Base-by-base conservation (phyloP, 92 coral and sea anemone genomes). In the Plumapathes pennacea region DNA sequence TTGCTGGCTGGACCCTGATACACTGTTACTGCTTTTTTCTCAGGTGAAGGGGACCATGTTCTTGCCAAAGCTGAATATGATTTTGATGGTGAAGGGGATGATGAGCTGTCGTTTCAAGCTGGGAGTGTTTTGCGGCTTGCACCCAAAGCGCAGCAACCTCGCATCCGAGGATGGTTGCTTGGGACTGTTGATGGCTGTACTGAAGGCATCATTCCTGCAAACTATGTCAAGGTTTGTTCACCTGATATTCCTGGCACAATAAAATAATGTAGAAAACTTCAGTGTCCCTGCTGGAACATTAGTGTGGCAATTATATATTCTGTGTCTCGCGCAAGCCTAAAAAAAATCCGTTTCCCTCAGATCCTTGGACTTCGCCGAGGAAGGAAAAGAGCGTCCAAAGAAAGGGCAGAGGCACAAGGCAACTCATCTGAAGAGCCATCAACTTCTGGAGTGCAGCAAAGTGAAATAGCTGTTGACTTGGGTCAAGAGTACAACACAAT, bases 41-140 rank as follows among this genome's bases (percentile, higher is more conserved):
- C 21, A 92, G 98, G 98, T 25, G 91, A 82, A 34, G 96, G 96
- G 13, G 96, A 92, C 51, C 96, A 92, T 63, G 98, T 92, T 3
- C 20, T 92, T 34, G 98, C 86, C 26, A 77, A 83, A 64, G 98
- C 90, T 47, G 88, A 88, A 67, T 92, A 57, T 63, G 89, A 88
- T 63, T 92, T 92, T 88, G 89, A 74, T 18, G 96, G 81, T 5
- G 92, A 92, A 32, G 70, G 81, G 13, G 98, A 92, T 11, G 98
- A 92, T 36, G 98, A 92, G 58, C 62, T 92, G 57, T 64, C 98
- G 3, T 85, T 92, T 29, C 48, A 66, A 24, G 80, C 94, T 37
- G 98, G 98, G 9, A 73, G 62, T 48, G 53, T 79, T 50, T 62
- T 92, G 18, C 75, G 82, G 32, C 88, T 92, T 63, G 98, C 98